These are phyloP conservation scores for Selene dorsalis DNA, from an alignment of 2,797 vertebrate species.

Conservation along the genomic window DNA sequence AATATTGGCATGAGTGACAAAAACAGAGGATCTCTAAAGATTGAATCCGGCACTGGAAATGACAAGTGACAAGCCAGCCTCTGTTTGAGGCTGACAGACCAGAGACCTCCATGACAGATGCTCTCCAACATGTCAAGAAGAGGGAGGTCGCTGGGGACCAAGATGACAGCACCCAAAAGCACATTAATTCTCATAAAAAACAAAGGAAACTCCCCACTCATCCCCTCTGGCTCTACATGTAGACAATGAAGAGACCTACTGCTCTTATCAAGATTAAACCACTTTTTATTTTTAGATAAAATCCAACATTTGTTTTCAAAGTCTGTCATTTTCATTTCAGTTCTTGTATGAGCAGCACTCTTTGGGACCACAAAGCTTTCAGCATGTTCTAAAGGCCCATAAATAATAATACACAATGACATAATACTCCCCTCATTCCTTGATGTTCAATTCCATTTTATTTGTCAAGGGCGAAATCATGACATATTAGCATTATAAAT, in stretches of 20 bases:
- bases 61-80: constrained; percentile 80
- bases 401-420: background rate
- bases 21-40: constrained; percentile 76
- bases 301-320: too few species aligned
- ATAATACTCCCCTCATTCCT: background rate
- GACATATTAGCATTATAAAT: too few species aligned
- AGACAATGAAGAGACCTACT: constrained; percentile 40
- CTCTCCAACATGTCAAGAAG: constrained; percentile 72
- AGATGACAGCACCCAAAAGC: constrained; percentile 61
- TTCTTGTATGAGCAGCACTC: background rate
- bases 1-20: constrained; percentile 80
- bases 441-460: background rate
- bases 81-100: constrained; percentile 80
- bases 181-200: constrained; percentile 65
- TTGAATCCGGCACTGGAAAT: constrained; percentile 75
- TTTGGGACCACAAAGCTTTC: background rate
- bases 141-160: constrained; percentile 52
- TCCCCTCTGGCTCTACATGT: constrained; percentile 13
- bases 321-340: background rate
- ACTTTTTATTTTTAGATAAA: background rate
- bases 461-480: background rate
- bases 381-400: background rate
- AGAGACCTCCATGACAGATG: constrained; percentile 81
- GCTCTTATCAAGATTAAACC: constrained; percentile 19
- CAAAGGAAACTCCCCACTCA: constrained; percentile 36